A percentile compares a stretch with the other conserved stretches of the same genome.
These are phyloP conservation scores for Pentamera pediparva DNA, from an alignment of 53 echinoderm and acorn worm genomes.

Conservation along the genomic window DNA sequence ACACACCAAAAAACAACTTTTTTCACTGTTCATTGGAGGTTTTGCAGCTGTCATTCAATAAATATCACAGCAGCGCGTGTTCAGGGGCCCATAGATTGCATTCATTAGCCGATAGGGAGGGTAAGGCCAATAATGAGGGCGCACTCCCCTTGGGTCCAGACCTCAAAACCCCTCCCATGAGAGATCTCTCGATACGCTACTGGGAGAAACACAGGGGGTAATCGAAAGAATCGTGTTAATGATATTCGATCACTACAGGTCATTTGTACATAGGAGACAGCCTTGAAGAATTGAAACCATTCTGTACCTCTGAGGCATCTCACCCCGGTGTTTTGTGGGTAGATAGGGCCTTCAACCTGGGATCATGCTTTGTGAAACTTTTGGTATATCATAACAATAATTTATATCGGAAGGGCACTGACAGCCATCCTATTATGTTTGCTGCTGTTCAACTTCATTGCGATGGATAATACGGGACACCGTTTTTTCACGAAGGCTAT, in stretches of 20 bases:
- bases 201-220: too few species aligned
- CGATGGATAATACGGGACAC: constrained; percentile 8
- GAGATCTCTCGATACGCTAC: too few species aligned
- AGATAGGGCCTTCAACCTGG: constrained; percentile 22
- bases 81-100: too few species aligned
- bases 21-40: too few species aligned
- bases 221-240: neutral
- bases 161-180: too few species aligned
- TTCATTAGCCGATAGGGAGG: too few species aligned
- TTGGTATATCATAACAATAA: constrained; percentile 26
- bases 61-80: too few species aligned
- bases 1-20: too few species aligned
- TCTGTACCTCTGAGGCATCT: neutral
- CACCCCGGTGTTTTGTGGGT: constrained; percentile 22
- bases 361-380: constrained; percentile 10
- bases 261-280: constrained; percentile 13
- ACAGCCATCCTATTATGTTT: constrained; percentile 9
- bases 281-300: neutral
- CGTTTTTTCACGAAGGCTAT: constrained; percentile 18
- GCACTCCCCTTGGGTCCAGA: too few species aligned
- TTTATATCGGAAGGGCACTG: neutral
- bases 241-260: neutral
- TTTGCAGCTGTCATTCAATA: too few species aligned
- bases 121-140: too few species aligned
- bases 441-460: constrained; percentile 1